phyloP scores from a whole-genome alignment of 2,113 vertebrate species.

The Pangasianodon gigas region DNA sequence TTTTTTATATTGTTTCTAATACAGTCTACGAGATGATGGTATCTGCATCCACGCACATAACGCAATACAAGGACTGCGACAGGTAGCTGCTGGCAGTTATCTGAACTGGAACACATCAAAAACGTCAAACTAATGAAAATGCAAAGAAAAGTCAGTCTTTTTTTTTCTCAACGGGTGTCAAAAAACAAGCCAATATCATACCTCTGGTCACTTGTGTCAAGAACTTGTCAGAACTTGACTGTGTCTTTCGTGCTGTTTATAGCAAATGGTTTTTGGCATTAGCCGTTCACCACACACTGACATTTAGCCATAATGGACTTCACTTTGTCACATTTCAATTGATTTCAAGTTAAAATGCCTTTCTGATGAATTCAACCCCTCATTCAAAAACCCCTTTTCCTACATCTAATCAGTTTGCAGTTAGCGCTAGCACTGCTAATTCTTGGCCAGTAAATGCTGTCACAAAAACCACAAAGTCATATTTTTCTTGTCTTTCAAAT shows the following conservation, averaged over 20 bases:
- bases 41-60: constrained; percentile 47
- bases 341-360: constrained; percentile 23
- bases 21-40: constrained; percentile 10
- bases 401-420: not conserved
- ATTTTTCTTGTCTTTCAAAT: not conserved
- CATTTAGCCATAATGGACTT: not conserved
- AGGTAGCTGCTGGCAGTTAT: constrained; percentile 76
- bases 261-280: not conserved
- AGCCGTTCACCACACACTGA: not conserved
- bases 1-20: not conserved
- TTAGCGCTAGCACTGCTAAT: not conserved
- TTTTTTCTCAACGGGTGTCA: not conserved
- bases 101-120: constrained; percentile 46
- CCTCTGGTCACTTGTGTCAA: not conserved
- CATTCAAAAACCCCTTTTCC: not conserved
- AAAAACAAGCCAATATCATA: not conserved
- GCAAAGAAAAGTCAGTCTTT: not conserved
- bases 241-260: not conserved
- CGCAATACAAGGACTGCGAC: constrained; percentile 55
- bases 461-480: constrained; percentile 2
- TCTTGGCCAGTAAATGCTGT: not conserved
- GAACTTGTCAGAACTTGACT: not conserved
- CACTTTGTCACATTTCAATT: not conserved
- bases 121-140: constrained; percentile 21
- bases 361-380: not conserved